Conservation (phyloP, 2,113 vertebrate species). For the Triplophysa siluroides region DNA sequence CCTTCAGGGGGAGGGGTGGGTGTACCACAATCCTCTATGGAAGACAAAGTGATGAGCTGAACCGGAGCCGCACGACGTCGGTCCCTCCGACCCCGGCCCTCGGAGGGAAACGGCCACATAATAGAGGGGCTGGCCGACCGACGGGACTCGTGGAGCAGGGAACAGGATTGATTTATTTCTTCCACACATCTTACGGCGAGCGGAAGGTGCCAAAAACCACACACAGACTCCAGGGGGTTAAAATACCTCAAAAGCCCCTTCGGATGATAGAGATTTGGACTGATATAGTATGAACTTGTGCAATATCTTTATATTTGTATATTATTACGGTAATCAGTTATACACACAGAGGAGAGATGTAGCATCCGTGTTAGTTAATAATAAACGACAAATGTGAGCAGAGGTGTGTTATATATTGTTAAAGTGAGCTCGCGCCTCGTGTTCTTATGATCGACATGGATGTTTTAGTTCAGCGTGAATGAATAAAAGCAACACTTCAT, state of each 20-base stretch:
- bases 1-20: slow-evolving; percentile 83
- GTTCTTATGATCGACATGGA: not conserved
- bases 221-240: not conserved
- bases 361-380: slow-evolving; percentile 9
- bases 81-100: slow-evolving; percentile 47
- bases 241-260: slow-evolving; percentile 26
- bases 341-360: slow-evolving; percentile 13
- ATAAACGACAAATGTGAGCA: not conserved
- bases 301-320: slow-evolving; percentile 36
- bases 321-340: slow-evolving; percentile 26
- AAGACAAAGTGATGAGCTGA: slow-evolving; percentile 75
- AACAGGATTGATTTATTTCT: slow-evolving; percentile 34
- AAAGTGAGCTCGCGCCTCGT: not conserved
- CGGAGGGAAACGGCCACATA: too few species aligned
- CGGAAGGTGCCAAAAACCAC: slow-evolving; percentile 45
- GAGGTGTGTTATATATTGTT: not conserved
- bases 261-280: not conserved
- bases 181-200: not conserved
- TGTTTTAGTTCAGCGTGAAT: not conserved
- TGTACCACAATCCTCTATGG: slow-evolving; percentile 84
- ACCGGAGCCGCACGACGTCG: slow-evolving; percentile 15
- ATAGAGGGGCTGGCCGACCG: not conserved
- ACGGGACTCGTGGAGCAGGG: slow-evolving; percentile 10
- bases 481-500: too few species aligned
- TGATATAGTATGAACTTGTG: not conserved